phyloP scores from a whole-genome alignment of 2,888 invertebrate genomes.

The Pyrgus malvae region DNA sequence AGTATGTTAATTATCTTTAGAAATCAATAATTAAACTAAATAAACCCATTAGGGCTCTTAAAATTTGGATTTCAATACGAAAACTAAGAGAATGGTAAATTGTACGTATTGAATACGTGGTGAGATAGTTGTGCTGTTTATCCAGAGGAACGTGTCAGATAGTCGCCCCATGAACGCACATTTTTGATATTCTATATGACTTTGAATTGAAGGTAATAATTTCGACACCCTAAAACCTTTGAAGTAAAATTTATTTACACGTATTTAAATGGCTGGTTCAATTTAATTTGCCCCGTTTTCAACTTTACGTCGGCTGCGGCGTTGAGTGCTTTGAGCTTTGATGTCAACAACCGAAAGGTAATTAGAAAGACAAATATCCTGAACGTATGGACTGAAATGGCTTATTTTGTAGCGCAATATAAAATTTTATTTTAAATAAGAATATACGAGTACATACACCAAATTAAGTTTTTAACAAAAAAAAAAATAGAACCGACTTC shows the following conservation, averaged over 20 bases:
- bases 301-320: constrained; percentile 13
- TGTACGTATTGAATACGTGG: too few relatives aligned
- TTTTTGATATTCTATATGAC: too few relatives aligned
- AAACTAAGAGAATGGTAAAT: too few relatives aligned
- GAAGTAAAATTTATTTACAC: constrained; percentile 13
- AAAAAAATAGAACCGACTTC: too few relatives aligned
- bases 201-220: background rate
- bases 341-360: constrained; percentile 21
- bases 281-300: constrained; percentile 21
- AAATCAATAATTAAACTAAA: too few relatives aligned
- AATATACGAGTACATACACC: background rate
- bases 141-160: too few relatives aligned
- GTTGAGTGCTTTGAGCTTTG: constrained; percentile 14
- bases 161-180: too few relatives aligned
- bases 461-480: background rate
- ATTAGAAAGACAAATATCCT: constrained; percentile 20
- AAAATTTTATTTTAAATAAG: background rate
- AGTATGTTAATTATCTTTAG: too few relatives aligned
- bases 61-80: too few relatives aligned
- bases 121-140: too few relatives aligned
- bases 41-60: too few relatives aligned
- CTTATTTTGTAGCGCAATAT: too few relatives aligned
- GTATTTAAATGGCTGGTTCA: constrained; percentile 6
- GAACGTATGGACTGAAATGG: background rate
- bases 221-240: constrained; percentile 1